Evolutionary conservation across 2,113 vertebrate genomes (phyloP), one percentile per base, ranked within the genome.

Genomic region (Pteropus alecto): DNA sequence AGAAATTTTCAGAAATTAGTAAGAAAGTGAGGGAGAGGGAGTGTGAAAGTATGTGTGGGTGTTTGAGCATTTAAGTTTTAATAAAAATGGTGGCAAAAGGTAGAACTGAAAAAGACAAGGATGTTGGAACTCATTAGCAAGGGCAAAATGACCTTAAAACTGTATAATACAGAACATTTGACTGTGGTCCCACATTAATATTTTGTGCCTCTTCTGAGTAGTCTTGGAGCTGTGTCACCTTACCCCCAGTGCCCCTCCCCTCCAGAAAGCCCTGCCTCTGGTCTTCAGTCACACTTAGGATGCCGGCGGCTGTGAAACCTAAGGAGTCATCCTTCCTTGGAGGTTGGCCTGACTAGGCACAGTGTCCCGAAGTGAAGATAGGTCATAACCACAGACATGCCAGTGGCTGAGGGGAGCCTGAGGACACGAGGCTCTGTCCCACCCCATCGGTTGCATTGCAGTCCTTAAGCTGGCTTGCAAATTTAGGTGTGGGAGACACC

Each of bases 131-230:
- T 77, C 58, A 48, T 46, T 84, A 77, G 35, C 41, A 76, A 95
- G n/a, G 79, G 48, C 19, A 54, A 85, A 77, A 19, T 85, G 84
- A 67, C 38, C 43, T 95, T 51, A 70, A 89, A 89, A 81, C 54
- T 81, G 22, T 16, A 54, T n/a, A 41, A 74, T 71, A 56, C 7
- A 78, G 87, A 90, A 90, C 54, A 46, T 73, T 51, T 54, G 33
- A 28, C 67, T 46, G 19, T n/a, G 35, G 61, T 26, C 24, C n/a
- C 48, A 41, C 30, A 35, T 74, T 8, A 48, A 26, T 16, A 67
- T 16, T 38, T 63, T 90, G 28, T 63, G 26, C 30, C 41, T 19
- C 61, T 90, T 87, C 8, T 54, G 16, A n/a, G 54, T 30, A 48
- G 28, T 30, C 33, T 86, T 71, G 35, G 68, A 79, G 33, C 11